These are phyloP conservation scores for Agrotis puta DNA, from an alignment of 2,888 invertebrate genomes.

Conservation along the genomic window DNA sequence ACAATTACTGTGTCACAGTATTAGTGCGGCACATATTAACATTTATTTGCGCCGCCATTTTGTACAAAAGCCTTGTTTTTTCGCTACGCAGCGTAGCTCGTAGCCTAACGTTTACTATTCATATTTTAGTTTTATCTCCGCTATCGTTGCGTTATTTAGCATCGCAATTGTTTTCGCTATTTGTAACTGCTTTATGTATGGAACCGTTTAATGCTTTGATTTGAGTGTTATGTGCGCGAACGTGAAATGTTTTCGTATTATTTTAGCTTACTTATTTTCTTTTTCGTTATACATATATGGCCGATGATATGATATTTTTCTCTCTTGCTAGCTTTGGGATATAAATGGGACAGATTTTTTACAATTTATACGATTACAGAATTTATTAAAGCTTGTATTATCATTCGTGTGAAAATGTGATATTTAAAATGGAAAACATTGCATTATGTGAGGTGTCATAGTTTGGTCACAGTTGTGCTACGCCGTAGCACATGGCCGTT, in stretches of 20 bases:
- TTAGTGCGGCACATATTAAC: slow-evolving; percentile 48
- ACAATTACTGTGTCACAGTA: slow-evolving; percentile 41
- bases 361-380: not conserved
- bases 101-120: slow-evolving; percentile 40
- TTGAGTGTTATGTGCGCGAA: slow-evolving; percentile 24
- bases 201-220: slow-evolving; percentile 47
- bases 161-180: slow-evolving; percentile 39
- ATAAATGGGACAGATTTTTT: not conserved
- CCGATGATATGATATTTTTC: slow-evolving; percentile 3
- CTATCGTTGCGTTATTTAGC: slow-evolving; percentile 41
- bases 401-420: not conserved
- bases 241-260: slow-evolving; percentile 33
- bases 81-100: slow-evolving; percentile 10
- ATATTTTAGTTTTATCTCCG: slow-evolving; percentile 55
- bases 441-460: not conserved
- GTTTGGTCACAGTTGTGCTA: not conserved
- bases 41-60: slow-evolving; percentile 51
- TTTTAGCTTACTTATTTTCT: slow-evolving; percentile 33
- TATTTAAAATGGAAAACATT: not conserved
- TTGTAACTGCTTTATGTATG: slow-evolving; percentile 37
- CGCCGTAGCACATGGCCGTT: not conserved
- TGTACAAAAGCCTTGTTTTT: slow-evolving; percentile 46
- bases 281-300: slow-evolving; percentile 4
- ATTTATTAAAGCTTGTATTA: not conserved
- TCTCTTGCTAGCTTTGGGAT: not conserved